A percentile compares a stretch with the other conserved stretches of the same genome.
phyloP scores from a whole-genome alignment of 2,888 invertebrate species.

The Eutolmus rufibarbis region DNA sequence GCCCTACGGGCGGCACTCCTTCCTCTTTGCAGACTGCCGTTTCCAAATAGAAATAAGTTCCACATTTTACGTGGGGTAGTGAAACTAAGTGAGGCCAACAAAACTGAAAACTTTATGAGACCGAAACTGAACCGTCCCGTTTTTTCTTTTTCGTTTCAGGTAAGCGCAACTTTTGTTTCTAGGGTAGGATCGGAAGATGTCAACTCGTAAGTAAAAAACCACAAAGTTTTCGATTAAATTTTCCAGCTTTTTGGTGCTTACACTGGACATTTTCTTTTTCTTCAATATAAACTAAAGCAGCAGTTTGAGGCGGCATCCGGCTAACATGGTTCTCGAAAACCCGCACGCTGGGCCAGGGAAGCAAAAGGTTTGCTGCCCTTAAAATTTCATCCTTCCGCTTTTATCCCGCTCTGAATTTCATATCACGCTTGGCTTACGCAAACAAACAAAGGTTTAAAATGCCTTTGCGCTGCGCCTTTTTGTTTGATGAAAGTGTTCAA shows the following conservation, averaged over 20 bases:
- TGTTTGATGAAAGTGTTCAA: constrained; percentile 41
- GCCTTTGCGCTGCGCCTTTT: constrained; percentile 36
- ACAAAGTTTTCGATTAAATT: constrained; percentile 23
- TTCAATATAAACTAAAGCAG: neutral
- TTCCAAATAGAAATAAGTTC: neutral
- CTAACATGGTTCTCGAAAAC: neutral
- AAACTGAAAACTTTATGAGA: constrained; percentile 6
- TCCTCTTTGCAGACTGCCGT: neutral
- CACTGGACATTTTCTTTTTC: neutral
- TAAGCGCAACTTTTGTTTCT: constrained; percentile 16
- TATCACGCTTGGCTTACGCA: constrained; percentile 32
- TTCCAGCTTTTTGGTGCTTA: neutral
- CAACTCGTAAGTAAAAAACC: constrained; percentile 18
- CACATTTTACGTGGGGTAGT: neutral
- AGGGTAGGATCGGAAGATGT: neutral
- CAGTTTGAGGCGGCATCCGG: neutral
- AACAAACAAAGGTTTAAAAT: constrained; percentile 35
- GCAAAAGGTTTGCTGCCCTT: constrained; percentile 5
- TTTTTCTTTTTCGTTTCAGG: constrained; percentile 20
- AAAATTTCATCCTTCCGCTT: neutral
- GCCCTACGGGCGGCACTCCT: neutral
- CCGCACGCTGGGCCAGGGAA: neutral
- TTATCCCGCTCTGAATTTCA: constrained; percentile 18
- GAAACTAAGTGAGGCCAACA: neutral
- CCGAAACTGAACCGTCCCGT: neutral